These are phyloP conservation scores for Venturia canescens DNA, from an alignment of 1,140 invertebrate species.

Conservation along the genomic window DNA sequence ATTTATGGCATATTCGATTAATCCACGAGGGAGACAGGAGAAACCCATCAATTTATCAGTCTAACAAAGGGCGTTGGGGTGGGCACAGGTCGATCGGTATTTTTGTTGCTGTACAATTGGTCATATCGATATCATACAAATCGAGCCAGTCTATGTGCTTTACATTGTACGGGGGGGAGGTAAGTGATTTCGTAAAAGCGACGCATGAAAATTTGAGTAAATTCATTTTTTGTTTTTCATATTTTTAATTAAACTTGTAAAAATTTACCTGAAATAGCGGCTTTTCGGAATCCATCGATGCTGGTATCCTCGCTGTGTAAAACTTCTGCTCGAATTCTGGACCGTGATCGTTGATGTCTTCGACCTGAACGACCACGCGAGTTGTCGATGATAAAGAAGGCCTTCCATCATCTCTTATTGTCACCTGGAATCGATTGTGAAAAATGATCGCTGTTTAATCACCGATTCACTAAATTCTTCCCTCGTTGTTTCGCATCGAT, in stretches of 20 bases:
- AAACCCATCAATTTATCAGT: neutral
- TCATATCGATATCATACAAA: neutral
- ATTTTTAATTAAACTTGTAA: constrained; percentile 42
- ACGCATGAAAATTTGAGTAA: neutral
- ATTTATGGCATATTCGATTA: constrained; percentile 3
- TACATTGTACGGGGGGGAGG: neutral
- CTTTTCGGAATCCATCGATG: constrained; percentile 77
- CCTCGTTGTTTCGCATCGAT: too few relatives aligned
- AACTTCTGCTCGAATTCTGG: constrained; percentile 89
- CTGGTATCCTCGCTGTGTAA: constrained; percentile 89
- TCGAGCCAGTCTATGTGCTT: constrained; percentile 18
- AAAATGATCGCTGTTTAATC: neutral
- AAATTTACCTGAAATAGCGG: constrained; percentile 81
- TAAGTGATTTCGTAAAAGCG: neutral
- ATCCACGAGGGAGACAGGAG: neutral
- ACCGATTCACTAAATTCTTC: too few relatives aligned
- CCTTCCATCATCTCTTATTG: constrained; percentile 87
- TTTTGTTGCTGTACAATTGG: constrained; percentile 11
- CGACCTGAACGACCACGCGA: constrained; percentile 87
- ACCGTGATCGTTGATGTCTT: constrained; percentile 90
- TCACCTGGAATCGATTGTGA: constrained; percentile 77
- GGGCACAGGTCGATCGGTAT: neutral
- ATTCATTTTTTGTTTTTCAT: constrained; percentile 36
- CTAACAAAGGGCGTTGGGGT: neutral
- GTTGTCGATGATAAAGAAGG: constrained; percentile 88